phyloP scores from a whole-genome alignment of 2,113 vertebrate species.

The cattle (Bos taurus) region DNA sequence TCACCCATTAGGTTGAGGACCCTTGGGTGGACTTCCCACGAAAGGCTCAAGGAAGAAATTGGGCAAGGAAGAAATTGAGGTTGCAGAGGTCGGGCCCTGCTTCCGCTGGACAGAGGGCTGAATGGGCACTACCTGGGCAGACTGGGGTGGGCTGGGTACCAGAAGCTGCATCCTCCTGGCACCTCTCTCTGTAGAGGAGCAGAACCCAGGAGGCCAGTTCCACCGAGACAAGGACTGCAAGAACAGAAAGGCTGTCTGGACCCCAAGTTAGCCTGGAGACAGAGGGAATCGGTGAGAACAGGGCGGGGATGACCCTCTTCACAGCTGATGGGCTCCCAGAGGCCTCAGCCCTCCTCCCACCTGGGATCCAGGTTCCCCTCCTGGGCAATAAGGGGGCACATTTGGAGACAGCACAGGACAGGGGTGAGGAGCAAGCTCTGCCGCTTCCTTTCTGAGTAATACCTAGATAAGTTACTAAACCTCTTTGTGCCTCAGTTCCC shows the following conservation, averaged over 20 bases:
- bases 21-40: background rate
- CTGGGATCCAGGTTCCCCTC: background rate
- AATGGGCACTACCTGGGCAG: background rate
- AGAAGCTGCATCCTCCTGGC: background rate
- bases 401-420: background rate
- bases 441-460: rapidly evolving
- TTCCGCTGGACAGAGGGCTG: background rate
- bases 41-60: background rate
- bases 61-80: background rate
- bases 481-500: background rate
- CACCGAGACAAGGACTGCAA: background rate
- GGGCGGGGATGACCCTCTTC: background rate
- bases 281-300: background rate
- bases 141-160: background rate
- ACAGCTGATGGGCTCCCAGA: background rate
- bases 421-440: background rate
- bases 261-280: background rate
- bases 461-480: background rate
- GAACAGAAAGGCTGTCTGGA: background rate
- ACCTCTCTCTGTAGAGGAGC: background rate
- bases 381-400: background rate
- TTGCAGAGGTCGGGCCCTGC: background rate
- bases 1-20: background rate
- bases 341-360: background rate
- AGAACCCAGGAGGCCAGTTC: background rate